phyloP scores from a whole-genome alignment of 2,113 vertebrate species.

The Gorsachius goisagi region DNA sequence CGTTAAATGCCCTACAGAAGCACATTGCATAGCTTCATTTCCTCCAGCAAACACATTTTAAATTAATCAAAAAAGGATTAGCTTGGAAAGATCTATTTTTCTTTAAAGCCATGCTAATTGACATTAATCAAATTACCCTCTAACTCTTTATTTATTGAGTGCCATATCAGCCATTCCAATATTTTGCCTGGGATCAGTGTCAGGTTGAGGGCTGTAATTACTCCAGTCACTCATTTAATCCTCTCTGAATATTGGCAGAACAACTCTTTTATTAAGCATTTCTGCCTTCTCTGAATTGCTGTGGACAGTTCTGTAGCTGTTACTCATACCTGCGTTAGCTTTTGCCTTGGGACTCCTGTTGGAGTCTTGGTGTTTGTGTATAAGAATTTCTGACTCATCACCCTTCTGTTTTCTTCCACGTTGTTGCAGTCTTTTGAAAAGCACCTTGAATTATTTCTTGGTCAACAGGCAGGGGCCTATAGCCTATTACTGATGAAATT shows the following conservation, averaged over 20 bases:
- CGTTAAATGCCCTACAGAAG: neutral
- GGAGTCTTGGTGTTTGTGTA: neutral
- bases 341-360: neutral
- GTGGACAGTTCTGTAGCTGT: neutral
- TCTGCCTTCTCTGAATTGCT: neutral
- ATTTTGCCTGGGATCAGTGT: conserved; percentile 20
- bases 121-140: conserved; percentile 50
- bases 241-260: conserved; percentile 33
- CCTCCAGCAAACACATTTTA: neutral
- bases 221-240: conserved; percentile 39
- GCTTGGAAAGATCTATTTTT: conserved; percentile 44
- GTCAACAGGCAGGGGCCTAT: neutral
- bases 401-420: neutral
- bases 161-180: conserved; percentile 30
- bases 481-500: neutral
- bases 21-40: neutral
- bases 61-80: conserved; percentile 58
- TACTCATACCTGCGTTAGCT: neutral
- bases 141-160: conserved; percentile 46
- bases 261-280: neutral
- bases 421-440: neutral
- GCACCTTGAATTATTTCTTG: neutral
- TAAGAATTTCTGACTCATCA: neutral
- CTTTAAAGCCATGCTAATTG: conserved; percentile 54
- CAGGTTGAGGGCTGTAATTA: conserved; percentile 43